A percentile compares a stretch with the other conserved stretches of the same genome.
phyloP scores from a whole-genome alignment of 2,888 invertebrate species.

The Limnephilus auricula region DNA sequence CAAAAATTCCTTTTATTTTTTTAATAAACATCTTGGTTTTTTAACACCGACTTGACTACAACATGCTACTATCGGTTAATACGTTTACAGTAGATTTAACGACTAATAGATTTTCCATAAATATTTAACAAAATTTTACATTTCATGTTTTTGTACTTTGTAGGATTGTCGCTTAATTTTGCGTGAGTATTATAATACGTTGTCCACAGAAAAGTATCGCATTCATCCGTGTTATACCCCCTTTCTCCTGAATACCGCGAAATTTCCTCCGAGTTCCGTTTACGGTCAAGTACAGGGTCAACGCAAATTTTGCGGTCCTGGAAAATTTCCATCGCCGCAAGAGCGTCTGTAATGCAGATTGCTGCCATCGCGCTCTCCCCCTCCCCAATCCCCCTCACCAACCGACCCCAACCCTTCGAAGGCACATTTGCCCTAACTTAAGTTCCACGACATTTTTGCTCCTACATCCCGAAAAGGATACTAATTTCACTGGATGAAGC shows the following conservation, averaged over 20 bases:
- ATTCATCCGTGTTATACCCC: neutral
- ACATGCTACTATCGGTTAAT: too few species aligned
- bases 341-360: slow-evolving; percentile 43
- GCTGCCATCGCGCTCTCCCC: neutral
- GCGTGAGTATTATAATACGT: neutral
- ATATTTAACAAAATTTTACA: too few species aligned
- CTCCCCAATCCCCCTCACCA: neutral
- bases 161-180: too few species aligned
- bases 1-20: too few species aligned
- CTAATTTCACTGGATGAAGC: neutral
- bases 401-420: neutral
- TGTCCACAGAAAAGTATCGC: neutral
- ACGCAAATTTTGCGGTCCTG: slow-evolving; percentile 39
- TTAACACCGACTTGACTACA: too few species aligned
- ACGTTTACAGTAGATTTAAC: too few species aligned
- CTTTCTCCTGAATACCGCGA: slow-evolving; percentile 47
- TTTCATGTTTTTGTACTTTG: neutral
- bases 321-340: slow-evolving; percentile 19
- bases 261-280: slow-evolving; percentile 41
- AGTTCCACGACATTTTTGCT: slow-evolving; percentile 28
- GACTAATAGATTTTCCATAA: too few species aligned
- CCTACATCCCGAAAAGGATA: neutral
- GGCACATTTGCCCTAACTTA: slow-evolving; percentile 39
- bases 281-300: slow-evolving; percentile 33
- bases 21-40: too few species aligned